A percentile compares a stretch with the other conserved stretches of the same genome.
Evolutionary conservation across 2,113 vertebrate genomes (phyloP).

Genomic region (Campylomormyrus numenius): DNA sequence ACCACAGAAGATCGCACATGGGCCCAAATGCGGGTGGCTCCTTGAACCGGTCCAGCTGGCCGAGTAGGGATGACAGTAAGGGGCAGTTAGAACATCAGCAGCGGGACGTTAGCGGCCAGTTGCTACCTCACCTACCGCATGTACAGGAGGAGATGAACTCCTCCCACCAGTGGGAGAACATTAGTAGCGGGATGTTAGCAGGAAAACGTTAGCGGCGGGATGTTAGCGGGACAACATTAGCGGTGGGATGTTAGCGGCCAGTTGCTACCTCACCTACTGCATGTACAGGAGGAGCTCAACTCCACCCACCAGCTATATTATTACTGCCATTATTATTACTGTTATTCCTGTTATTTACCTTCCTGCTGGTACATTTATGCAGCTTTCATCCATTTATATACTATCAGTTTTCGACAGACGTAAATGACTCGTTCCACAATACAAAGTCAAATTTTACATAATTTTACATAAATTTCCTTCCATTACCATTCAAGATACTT

Average conservation of each 20-base stretch:
- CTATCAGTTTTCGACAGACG: background rate
- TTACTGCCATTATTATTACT: background rate
- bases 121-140: background rate
- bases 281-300: too few species aligned
- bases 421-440: background rate
- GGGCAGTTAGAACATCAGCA: background rate
- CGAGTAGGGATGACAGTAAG: background rate
- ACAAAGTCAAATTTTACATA: background rate
- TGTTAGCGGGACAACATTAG: background rate
- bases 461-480: background rate
- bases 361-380: background rate
- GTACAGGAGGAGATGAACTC: background rate
- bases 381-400: background rate
- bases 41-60: slow-evolving; percentile 70
- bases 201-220: background rate
- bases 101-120: background rate
- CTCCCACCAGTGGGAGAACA: too few species aligned
- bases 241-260: background rate
- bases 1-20: slow-evolving; percentile 73
- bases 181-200: background rate
- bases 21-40: slow-evolving; percentile 71
- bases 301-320: background rate
- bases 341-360: background rate
- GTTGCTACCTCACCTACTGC: too few species aligned
- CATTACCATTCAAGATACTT: background rate